Conservation (phyloP, 2,888 invertebrate genomes). For the Prionchulus punctatus region DNA sequence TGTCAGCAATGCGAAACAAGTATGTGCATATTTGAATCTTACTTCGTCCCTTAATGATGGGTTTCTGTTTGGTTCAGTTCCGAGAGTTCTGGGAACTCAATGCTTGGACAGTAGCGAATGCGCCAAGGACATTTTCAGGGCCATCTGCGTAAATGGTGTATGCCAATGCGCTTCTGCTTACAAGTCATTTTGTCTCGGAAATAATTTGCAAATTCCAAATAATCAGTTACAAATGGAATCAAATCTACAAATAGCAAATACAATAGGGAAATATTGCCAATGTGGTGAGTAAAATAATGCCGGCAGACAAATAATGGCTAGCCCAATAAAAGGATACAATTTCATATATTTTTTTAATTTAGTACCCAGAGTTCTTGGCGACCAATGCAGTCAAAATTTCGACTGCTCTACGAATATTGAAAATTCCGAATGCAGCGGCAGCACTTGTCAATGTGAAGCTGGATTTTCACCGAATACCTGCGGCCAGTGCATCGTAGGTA, state of each 20-base stretch:
- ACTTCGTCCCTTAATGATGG: not conserved
- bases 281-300: too few relatives aligned
- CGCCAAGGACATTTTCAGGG: slow-evolving; percentile 8
- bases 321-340: too few relatives aligned
- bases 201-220: too few relatives aligned
- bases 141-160: slow-evolving; percentile 9
- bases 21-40: slow-evolving; percentile 1
- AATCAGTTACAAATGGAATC: too few relatives aligned
- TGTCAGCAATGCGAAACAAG: slow-evolving; percentile 11
- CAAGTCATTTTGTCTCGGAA: slow-evolving; percentile 1
- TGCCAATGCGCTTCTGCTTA: slow-evolving; percentile 7
- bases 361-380: slow-evolving; percentile 5
- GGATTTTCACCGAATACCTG: slow-evolving; percentile 7
- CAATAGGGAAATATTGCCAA: too few relatives aligned
- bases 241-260: too few relatives aligned
- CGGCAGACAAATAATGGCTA: too few relatives aligned
- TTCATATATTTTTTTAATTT: not conserved
- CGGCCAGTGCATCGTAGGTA: slow-evolving; percentile 7
- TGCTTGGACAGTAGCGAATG: slow-evolving; percentile 5
- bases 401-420: slow-evolving; percentile 3
- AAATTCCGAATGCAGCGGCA: slow-evolving; percentile 3
- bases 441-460: slow-evolving; percentile 7
- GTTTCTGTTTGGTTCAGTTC: slow-evolving; percentile 5
- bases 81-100: slow-evolving; percentile 9
- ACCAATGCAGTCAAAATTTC: slow-evolving; percentile 1